These are phyloP conservation scores for Lipophrys pholis DNA, from an alignment of 2,113 vertebrate genomes.

Conservation along the genomic window DNA sequence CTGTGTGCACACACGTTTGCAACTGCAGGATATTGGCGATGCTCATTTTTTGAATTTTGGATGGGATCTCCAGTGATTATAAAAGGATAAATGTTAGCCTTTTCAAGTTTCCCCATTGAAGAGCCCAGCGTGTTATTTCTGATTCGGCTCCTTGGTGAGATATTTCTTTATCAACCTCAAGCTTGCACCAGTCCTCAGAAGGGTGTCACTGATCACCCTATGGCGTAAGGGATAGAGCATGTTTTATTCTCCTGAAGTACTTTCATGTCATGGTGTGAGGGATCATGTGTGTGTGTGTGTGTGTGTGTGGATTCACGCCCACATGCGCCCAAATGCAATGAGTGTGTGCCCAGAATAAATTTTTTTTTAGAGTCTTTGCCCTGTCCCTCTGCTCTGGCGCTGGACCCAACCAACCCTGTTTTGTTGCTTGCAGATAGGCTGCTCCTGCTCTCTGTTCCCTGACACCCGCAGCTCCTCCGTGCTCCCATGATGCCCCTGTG, in stretches of 20 bases:
- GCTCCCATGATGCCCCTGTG: conserved; percentile 62
- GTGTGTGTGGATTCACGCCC: background rate
- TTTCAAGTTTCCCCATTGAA: conserved; percentile 43
- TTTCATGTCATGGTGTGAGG: conserved; percentile 40
- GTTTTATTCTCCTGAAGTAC: conserved; percentile 62
- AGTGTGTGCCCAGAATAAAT: background rate
- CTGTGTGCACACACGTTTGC: conserved; percentile 24
- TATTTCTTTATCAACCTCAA: conserved; percentile 48
- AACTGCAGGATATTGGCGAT: conserved; percentile 22
- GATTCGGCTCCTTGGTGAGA: conserved; percentile 41
- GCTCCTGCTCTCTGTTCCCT: conserved; percentile 26
- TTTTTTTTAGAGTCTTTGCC: background rate
- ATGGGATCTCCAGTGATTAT: conserved; percentile 47
- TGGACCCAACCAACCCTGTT: conserved; percentile 49
- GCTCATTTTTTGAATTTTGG: conserved; percentile 40
- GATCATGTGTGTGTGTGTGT: conserved; percentile 14
- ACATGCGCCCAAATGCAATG: conserved; percentile 3
- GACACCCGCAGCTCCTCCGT: conserved; percentile 41
- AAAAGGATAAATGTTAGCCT: conserved; percentile 35
- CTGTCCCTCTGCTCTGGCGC: conserved; percentile 11
- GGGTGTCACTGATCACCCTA: conserved; percentile 58
- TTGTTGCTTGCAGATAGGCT: conserved; percentile 47
- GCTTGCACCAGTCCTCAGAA: conserved; percentile 50
- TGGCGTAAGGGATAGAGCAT: conserved; percentile 43
- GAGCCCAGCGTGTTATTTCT: conserved; percentile 38